A percentile compares a stretch with the other conserved stretches of the same genome.
Conservation (phyloP, 2,113 vertebrate genomes). For the Scolopax mira region DNA sequence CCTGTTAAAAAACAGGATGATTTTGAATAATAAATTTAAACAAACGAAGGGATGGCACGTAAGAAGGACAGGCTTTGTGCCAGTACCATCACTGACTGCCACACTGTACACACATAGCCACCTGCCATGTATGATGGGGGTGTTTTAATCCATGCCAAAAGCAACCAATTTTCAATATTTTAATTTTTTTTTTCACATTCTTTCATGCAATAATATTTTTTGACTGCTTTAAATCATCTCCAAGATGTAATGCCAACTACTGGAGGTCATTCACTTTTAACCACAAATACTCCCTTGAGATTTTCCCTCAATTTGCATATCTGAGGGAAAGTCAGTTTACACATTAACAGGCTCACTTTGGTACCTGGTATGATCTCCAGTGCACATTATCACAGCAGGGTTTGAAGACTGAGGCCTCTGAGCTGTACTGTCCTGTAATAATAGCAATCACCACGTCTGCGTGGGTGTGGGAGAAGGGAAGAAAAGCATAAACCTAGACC, state of each 20-base stretch:
- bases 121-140: neutral
- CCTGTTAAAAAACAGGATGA: neutral
- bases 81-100: neutral
- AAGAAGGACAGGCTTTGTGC: neutral
- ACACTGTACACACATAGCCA: neutral
- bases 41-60: neutral
- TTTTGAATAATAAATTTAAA: neutral
- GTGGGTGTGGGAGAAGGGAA: neutral
- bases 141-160: neutral
- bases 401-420: neutral
- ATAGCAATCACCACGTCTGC: neutral
- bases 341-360: neutral
- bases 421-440: neutral
- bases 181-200: neutral
- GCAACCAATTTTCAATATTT: neutral
- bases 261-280: neutral
- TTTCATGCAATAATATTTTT: neutral
- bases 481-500: neutral
- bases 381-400: neutral
- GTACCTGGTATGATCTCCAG: neutral
- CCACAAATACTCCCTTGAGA: neutral
- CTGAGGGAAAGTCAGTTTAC: neutral
- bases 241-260: neutral
- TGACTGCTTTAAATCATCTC: neutral
- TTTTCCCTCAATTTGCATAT: neutral